Percentiles rank a stretch among this genome's conserved stretches.
Evolutionary conservation across 2,797 vertebrate species (phyloP).

Genomic region (Benthosema pterotum): DNA sequence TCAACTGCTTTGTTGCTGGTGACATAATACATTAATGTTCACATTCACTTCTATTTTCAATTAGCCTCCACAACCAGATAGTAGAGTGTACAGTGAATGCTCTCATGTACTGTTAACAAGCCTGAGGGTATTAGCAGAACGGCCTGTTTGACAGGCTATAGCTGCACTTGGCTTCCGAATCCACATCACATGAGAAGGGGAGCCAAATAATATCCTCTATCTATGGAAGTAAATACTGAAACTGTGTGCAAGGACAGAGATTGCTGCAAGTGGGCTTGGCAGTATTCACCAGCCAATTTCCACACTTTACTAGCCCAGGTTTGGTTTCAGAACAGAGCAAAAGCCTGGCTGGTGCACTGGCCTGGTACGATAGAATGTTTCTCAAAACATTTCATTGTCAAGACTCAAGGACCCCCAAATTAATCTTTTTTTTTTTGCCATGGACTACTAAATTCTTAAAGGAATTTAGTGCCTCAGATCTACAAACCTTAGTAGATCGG

Average conservation of each 20-base stretch:
- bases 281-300: slow-evolving; percentile 31
- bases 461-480: too few relatives aligned
- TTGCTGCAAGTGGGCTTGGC: slow-evolving; percentile 23
- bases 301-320: slow-evolving; percentile 14
- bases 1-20: too few relatives aligned
- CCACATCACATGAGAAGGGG: slow-evolving; percentile 49
- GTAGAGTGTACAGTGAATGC: background rate
- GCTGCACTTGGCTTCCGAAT: slow-evolving; percentile 33
- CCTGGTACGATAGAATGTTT: slow-evolving; percentile 9
- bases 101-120: slow-evolving; percentile 40
- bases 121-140: slow-evolving; percentile 4
- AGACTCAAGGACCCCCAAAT: too few relatives aligned
- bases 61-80: background rate
- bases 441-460: too few relatives aligned
- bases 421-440: slow-evolving; percentile 24
- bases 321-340: slow-evolving; percentile 26
- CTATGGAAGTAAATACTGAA: slow-evolving; percentile 52
- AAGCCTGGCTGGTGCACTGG: slow-evolving; percentile 21
- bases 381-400: too few relatives aligned
- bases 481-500: too few relatives aligned
- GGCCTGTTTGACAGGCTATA: background rate
- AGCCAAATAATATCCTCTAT: slow-evolving; percentile 43
- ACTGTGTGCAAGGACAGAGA: slow-evolving; percentile 47
- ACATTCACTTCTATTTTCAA: too few relatives aligned
- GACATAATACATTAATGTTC: too few relatives aligned